Evolutionary conservation across 2,888 invertebrate species (phyloP), one percentile per base, ranked within the genome.

Genomic region (Glaucopsyche alexis): DNA sequence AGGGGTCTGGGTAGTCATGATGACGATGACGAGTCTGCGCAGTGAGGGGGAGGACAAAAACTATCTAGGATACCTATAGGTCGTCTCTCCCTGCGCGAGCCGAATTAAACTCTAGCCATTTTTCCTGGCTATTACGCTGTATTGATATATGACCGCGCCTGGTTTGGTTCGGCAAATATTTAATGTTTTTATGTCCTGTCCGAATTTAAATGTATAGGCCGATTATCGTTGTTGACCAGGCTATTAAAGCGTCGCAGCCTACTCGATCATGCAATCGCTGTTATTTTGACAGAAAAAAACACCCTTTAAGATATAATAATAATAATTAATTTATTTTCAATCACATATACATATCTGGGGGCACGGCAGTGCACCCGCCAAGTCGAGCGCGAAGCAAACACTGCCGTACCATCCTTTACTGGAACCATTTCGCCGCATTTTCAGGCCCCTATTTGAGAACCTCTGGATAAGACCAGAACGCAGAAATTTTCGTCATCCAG

Each of bases 21-120:
- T 86, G 88, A 91, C 87, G 90, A 92, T 84, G 84, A 79, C 83
- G 87, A 84, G 89, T 87, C 90, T 92, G 89, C 89, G 85, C 88
- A 84, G 82, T 81, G 89, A 77, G 88, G 79, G 92, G 91, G 70
- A 78, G 80, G 40, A 64, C 79, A 83, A 82, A 85, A 85, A 84
- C 82, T 81, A 80, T 78, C 79, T 78, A 82, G 78, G 81, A 81
- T 81, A 81, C 74, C 74, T 81, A 81, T 82, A 81, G 76, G 75
- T 79, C 71, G 72, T 75, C 73, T 76, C 78, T 80, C 81, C 77
- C 79, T 78, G 77, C 77, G 77, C 47, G 16, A 14, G 14, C 66
- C 13, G 76, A 80, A 80, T 82, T 83, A 84, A 86, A 85, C 82
- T 84, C 85, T 85, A 83, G 83, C 82, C 78, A 84, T 86, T 85